Base-by-base conservation (phyloP, 2,113 vertebrate species). In the Notechis scutatus region DNA sequence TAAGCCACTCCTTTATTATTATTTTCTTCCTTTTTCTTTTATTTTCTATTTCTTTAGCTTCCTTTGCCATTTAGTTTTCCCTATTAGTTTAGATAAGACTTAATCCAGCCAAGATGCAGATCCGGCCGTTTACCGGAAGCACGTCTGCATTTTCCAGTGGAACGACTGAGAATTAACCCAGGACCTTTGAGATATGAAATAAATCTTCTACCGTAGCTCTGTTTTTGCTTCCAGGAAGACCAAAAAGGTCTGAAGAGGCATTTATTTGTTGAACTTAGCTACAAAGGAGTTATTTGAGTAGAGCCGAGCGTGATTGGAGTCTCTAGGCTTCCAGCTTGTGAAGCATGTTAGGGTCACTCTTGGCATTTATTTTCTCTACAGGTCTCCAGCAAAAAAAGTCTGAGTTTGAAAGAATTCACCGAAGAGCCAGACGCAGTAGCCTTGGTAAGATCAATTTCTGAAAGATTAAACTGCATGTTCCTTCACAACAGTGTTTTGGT, bases 301-400 rank as follows among this genome's bases (percentile, higher is more conserved):
- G 29, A 69, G 3, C 26, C 1, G 9, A 64, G 26, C 9, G 3
- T 29, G 24, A 11, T 12, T 29, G 10, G 59, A 26, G 59, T 23
- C 59, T 26, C 59, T 11, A 61, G 61, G 10, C 26, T 64, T 34
- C 64, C 12, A 74, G 5, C 5, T 39, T 18, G 14, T 20, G 69
- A 39, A 74, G n/a, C 69, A 6, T 20, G 1, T 18, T 39, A 2
- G 34, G 34, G 7, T 81, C 74, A 20, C 74, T 23, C 21, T 81
- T 9, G 74, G 34, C 24, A 88, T 61, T 90, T n/a, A 29, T 3
- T 81, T 94, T 81, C 93, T 88, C 59, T 54, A 18, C 81, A 98
- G 98, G 97, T 97, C 92, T 98, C 97, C 0, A 98, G 98, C 95
- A 99, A 98, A 97, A 98, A 99, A 97, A 99, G 98, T 93, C 98